These are phyloP conservation scores for Panthera uncia DNA, from an alignment of 2,113 vertebrate genomes.

Conservation along the genomic window DNA sequence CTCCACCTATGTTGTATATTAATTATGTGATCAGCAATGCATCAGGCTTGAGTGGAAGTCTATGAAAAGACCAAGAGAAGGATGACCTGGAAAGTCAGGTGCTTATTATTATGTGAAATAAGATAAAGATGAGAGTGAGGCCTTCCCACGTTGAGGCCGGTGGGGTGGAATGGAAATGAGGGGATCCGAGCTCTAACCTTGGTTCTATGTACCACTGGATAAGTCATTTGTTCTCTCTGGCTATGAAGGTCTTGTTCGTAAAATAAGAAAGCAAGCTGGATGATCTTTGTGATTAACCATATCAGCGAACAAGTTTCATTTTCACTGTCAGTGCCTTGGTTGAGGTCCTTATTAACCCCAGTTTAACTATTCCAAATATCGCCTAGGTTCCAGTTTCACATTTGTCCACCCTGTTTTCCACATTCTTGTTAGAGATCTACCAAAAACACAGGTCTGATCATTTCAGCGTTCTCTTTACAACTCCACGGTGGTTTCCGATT, in stretches of 20 bases:
- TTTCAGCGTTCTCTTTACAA: background rate
- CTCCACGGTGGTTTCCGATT: background rate
- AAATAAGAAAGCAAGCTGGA: background rate
- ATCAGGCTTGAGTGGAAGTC: background rate
- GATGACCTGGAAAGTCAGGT: background rate
- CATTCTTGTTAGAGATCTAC: background rate
- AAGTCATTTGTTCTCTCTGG: background rate
- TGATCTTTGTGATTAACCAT: background rate
- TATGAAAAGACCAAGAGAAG: slow-evolving; percentile 24
- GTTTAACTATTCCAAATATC: background rate
- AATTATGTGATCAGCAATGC: slow-evolving; percentile 48
- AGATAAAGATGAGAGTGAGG: background rate
- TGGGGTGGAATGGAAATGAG: background rate
- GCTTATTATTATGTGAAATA: slow-evolving; percentile 27
- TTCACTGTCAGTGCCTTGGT: background rate
- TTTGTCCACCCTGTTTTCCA: background rate
- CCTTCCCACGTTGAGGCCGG: background rate
- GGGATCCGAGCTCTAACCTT: background rate
- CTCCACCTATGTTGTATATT: slow-evolving; percentile 17
- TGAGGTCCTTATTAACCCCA: background rate
- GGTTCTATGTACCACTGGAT: background rate
- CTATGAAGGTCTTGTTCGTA: slow-evolving; percentile 25
- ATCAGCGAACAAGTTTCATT: background rate
- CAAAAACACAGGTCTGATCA: background rate
- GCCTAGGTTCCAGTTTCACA: background rate